phyloP scores from a whole-genome alignment of 1,140 invertebrate genomes.

The Saccostrea cuccullata region DNA sequence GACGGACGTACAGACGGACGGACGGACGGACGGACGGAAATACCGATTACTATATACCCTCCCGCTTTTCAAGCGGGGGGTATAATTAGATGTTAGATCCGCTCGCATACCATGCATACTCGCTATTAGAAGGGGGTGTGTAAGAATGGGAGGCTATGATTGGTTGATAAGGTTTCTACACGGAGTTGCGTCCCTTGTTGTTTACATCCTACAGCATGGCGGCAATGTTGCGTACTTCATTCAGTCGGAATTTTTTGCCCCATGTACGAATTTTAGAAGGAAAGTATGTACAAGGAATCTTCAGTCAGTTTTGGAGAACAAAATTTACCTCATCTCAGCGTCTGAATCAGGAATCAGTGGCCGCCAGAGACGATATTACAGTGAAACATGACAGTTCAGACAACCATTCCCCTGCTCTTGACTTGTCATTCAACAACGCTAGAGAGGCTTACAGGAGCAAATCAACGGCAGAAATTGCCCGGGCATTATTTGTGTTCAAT shows the following conservation, averaged over 20 bases:
- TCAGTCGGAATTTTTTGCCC: neutral
- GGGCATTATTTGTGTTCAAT: slow-evolving; percentile 95
- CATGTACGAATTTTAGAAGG: neutral
- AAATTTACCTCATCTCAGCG: neutral
- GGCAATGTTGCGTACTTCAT: neutral
- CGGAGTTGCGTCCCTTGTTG: slow-evolving; percentile 11
- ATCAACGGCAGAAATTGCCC: slow-evolving; percentile 93
- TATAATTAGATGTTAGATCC: no score
- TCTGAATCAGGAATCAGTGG: slow-evolving; percentile 7
- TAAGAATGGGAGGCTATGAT: neutral
- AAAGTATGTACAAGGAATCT: neutral
- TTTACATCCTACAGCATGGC: neutral
- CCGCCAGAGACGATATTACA: neutral
- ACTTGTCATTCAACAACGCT: slow-evolving; percentile 87
- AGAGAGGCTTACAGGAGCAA: slow-evolving; percentile 86
- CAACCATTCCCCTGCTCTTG: slow-evolving; percentile 73
- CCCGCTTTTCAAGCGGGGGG: no score
- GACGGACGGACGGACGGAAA: no score
- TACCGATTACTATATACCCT: no score
- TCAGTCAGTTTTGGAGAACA: neutral
- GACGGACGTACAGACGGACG: no score
- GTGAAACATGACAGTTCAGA: neutral
- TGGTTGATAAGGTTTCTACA: neutral
- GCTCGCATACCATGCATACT: no score
- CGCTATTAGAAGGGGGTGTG: neutral